Evolutionary conservation across 92 coral and sea anemone species (phyloP).

Genomic region (Nematostella vectensis): DNA sequence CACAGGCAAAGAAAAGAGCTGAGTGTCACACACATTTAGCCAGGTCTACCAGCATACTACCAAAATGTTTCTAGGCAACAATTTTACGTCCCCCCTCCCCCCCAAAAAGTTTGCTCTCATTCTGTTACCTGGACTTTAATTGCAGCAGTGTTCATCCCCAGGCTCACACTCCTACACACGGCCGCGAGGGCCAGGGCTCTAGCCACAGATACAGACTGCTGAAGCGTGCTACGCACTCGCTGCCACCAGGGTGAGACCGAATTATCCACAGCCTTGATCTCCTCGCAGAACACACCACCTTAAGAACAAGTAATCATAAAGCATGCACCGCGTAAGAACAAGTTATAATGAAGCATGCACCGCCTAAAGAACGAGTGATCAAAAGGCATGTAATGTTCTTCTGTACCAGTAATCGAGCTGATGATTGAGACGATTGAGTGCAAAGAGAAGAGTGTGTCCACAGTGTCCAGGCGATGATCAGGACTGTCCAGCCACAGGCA

Average conservation of each 20-base stretch:
- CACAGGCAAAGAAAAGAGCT: too few species aligned
- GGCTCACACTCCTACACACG: constrained; percentile 83
- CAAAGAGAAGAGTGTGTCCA: constrained; percentile 37
- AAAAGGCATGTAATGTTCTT: too few species aligned
- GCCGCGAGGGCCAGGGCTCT: constrained; percentile 73
- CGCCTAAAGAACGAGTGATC: too few species aligned
- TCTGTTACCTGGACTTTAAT: constrained; percentile 93
- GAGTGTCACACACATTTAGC: too few species aligned
- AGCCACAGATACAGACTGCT: constrained; percentile 75
- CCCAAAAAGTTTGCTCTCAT: too few species aligned
- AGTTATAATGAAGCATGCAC: too few species aligned
- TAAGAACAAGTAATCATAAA: not conserved
- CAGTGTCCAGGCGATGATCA: constrained; percentile 14
- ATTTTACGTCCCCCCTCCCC: too few species aligned
- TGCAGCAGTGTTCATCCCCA: constrained; percentile 79
- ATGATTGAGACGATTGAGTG: constrained; percentile 64
- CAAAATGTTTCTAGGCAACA: too few species aligned
- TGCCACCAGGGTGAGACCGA: constrained; percentile 95
- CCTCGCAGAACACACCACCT: constrained; percentile 50
- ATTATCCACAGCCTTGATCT: constrained; percentile 27
- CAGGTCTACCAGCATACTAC: too few species aligned
- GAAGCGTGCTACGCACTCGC: constrained; percentile 68
- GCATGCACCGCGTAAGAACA: too few species aligned
- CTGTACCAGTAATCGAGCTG: constrained; percentile 70
- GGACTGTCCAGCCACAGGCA: constrained; percentile 58